phyloP scores from a whole-genome alignment of 2,888 invertebrate genomes.

The Eristalis intricaria region DNA sequence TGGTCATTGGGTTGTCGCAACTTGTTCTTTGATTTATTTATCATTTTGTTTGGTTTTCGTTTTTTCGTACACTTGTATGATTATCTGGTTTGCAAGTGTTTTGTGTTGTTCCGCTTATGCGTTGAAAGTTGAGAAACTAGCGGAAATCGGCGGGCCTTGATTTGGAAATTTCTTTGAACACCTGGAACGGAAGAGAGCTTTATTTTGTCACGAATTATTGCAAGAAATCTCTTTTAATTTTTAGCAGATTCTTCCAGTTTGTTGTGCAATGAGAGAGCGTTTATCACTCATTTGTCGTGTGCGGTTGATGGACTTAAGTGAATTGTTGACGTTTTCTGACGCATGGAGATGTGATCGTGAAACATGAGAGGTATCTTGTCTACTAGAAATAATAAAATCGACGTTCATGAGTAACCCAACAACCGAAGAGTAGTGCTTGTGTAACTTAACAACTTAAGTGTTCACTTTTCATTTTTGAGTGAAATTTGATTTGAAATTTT shows the following conservation, averaged over 20 bases:
- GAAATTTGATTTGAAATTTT: too few relatives aligned
- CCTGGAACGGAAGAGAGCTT: conserved; percentile 10
- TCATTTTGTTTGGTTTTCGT: background rate
- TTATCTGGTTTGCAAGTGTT: conserved; percentile 1
- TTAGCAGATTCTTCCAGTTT: background rate
- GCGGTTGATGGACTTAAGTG: background rate
- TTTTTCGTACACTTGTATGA: conserved; percentile 33
- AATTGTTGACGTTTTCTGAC: background rate
- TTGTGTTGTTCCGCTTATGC: conserved; percentile 26
- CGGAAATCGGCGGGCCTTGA: conserved; percentile 15
- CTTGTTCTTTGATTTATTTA: conserved; percentile 5
- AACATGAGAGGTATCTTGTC: background rate
- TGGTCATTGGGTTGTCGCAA: conserved; percentile 28
- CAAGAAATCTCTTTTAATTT: background rate
- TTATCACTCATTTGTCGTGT: background rate
- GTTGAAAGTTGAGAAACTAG: conserved; percentile 19
- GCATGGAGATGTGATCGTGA: background rate
- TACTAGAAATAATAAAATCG: background rate
- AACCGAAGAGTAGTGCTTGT: background rate
- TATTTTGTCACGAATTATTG: background rate
- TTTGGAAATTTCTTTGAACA: conserved; percentile 28
- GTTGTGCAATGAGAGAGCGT: background rate
- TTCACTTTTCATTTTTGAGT: background rate
- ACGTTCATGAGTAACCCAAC: background rate
- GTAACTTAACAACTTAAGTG: background rate